These are phyloP conservation scores for Heliconius hewitsoni DNA, from an alignment of 1,140 invertebrate genomes.

Conservation along the genomic window DNA sequence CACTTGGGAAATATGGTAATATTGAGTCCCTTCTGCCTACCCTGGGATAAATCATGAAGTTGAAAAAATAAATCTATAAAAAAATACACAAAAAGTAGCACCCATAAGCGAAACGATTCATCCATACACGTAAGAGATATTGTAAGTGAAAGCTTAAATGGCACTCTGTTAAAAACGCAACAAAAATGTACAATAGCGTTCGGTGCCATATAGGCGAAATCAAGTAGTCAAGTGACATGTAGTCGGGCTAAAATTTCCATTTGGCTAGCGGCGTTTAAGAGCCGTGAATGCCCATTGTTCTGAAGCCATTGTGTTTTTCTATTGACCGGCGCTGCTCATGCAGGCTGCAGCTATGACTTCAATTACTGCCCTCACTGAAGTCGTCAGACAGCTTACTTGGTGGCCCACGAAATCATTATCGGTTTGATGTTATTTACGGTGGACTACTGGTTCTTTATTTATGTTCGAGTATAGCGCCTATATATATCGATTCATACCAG, in stretches of 20 bases:
- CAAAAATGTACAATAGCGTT: conserved; percentile 38
- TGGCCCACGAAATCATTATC: neutral
- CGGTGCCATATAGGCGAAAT: conserved; percentile 38
- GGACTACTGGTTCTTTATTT: neutral
- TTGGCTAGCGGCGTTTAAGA: conserved; percentile 48
- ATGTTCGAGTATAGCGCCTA: neutral
- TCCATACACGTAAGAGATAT: conserved; percentile 5
- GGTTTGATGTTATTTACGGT: neutral
- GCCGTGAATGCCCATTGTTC: conserved; percentile 47
- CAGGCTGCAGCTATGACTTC: conserved; percentile 31
- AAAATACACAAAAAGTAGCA: neutral
- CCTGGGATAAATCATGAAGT: too few species aligned
- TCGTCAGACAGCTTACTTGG: conserved; percentile 27
- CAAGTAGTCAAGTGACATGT: conserved; percentile 44
- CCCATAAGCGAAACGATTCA: neutral
- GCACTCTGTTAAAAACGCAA: conserved; percentile 10
- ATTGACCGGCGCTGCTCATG: conserved; percentile 43
- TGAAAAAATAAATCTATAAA: neutral
- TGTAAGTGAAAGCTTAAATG: conserved; percentile 6
- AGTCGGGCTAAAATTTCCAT: conserved; percentile 50
- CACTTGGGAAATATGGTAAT: too few species aligned
- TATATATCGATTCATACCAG: neutral
- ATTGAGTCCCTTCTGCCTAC: too few species aligned
- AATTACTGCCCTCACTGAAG: conserved; percentile 36
- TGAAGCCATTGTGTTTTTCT: conserved; percentile 45